A percentile compares a stretch with the other conserved stretches of the same genome.
phyloP scores from a whole-genome alignment of 2,888 invertebrate genomes.

The Lasioglossum pauxillum region DNA sequence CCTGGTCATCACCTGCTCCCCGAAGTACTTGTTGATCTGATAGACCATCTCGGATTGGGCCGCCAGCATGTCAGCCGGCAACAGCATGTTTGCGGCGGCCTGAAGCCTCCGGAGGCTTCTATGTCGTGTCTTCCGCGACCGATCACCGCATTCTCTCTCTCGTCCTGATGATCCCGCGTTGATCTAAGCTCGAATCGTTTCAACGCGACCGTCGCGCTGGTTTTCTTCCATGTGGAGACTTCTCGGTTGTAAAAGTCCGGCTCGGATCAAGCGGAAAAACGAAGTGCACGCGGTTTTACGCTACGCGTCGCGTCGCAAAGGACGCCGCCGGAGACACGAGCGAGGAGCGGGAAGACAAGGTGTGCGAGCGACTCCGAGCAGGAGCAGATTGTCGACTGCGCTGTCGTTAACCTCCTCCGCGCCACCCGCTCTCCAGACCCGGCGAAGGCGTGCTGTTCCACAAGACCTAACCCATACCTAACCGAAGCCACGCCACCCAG shows the following conservation, averaged over 20 bases:
- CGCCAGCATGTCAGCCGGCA: conserved; percentile 96
- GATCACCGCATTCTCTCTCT: conserved; percentile 57
- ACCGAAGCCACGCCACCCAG: conserved; percentile 51
- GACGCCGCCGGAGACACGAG: conserved; percentile 68
- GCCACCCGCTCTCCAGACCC: conserved; percentile 60
- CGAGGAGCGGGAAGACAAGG: conserved; percentile 67
- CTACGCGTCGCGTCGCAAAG: conserved; percentile 21
- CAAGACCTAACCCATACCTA: conserved; percentile 26
- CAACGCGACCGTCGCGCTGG: background rate
- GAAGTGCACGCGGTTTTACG: background rate
- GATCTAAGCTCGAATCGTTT: background rate
- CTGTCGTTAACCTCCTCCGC: conserved; percentile 75
- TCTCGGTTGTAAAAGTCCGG: background rate
- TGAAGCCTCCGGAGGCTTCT: conserved; percentile 45
- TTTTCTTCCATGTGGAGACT: conserved; percentile 23
- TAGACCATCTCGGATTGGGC: conserved; percentile 97
- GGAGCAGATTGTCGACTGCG: conserved; percentile 81
- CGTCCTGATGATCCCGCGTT: background rate
- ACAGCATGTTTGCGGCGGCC: conserved; percentile 88
- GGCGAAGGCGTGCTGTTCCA: conserved; percentile 38
- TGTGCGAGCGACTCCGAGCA: conserved; percentile 76
- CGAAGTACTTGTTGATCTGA: conserved; percentile 97
- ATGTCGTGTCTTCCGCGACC: conserved; percentile 12
- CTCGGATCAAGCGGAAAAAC: background rate
- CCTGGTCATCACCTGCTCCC: conserved; percentile 94